Evolutionary conservation across 2,113 vertebrate species (phyloP).

Genomic region (Ictalurus furcatus): DNA sequence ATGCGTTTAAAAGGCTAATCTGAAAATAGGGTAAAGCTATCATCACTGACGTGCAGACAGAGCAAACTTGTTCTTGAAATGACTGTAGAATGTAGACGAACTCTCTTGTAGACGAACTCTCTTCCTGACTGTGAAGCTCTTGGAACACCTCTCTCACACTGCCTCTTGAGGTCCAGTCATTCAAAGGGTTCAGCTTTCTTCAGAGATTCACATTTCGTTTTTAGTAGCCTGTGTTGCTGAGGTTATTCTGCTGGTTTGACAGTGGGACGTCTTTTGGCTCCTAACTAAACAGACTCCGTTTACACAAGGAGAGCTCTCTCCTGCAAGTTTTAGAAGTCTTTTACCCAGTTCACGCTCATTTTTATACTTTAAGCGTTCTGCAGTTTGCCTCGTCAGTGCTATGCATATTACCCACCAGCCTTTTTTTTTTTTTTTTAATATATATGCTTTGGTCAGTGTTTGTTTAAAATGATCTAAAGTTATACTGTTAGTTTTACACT

Average conservation of each 20-base stretch:
- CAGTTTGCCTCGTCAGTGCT: conserved; percentile 35
- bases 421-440: not conserved
- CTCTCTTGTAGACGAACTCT: not conserved
- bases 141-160: conserved; percentile 4
- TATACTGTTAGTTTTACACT: not conserved
- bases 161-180: conserved; percentile 5
- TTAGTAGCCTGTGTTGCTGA: conserved; percentile 31
- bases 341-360: not conserved
- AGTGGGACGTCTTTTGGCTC: not conserved
- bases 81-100: conserved; percentile 54
- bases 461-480: conserved; percentile 8
- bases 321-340: conserved; percentile 13
- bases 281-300: not conserved
- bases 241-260: conserved; percentile 7
- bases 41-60: conserved; percentile 26
- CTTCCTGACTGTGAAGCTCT: conserved; percentile 34
- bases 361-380: not conserved
- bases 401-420: conserved; percentile 37
- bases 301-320: not conserved
- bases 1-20: conserved; percentile 30
- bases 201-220: conserved; percentile 20
- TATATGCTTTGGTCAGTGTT: conserved; percentile 12
- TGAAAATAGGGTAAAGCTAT: not conserved
- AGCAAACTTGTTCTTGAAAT: conserved; percentile 35
- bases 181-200: conserved; percentile 1